A percentile compares a stretch with the other conserved stretches of the same genome.
Conservation (phyloP, 2,113 vertebrate species). For the Procavia capensis region DNA sequence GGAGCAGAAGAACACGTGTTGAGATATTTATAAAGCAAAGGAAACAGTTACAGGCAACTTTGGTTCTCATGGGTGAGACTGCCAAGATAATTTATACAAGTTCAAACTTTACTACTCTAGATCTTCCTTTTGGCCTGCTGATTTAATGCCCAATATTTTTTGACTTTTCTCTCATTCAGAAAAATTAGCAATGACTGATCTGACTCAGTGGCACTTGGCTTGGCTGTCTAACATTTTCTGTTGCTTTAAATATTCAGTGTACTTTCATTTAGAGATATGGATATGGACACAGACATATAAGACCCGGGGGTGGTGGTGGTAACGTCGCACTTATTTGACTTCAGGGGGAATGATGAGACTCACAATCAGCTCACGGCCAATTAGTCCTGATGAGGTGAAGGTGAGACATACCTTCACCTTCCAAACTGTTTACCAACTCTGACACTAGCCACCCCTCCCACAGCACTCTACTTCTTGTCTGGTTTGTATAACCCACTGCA, state of each 20-base stretch:
- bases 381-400: no score
- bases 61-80: neutral
- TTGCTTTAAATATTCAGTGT: neutral
- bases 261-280: neutral
- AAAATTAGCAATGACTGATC: neutral
- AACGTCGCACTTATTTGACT: no score
- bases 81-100: neutral
- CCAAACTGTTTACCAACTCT: no score
- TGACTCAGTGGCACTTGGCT: no score
- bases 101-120: neutral
- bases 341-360: no score
- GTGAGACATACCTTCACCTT: no score
- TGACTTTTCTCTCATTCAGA: slow-evolving; percentile 4
- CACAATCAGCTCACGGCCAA: no score
- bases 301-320: neutral
- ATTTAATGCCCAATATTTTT: neutral
- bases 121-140: neutral
- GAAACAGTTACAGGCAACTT: neutral
- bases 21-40: neutral
- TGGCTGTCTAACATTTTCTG: neutral
- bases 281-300: neutral
- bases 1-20: neutral
- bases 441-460: no score
- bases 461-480: no score
- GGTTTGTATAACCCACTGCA: no score